A percentile compares a stretch with the other conserved stretches of the same genome.
phyloP scores from a whole-genome alignment of 1,140 invertebrate genomes.

The Ruditapes philippinarum region DNA sequence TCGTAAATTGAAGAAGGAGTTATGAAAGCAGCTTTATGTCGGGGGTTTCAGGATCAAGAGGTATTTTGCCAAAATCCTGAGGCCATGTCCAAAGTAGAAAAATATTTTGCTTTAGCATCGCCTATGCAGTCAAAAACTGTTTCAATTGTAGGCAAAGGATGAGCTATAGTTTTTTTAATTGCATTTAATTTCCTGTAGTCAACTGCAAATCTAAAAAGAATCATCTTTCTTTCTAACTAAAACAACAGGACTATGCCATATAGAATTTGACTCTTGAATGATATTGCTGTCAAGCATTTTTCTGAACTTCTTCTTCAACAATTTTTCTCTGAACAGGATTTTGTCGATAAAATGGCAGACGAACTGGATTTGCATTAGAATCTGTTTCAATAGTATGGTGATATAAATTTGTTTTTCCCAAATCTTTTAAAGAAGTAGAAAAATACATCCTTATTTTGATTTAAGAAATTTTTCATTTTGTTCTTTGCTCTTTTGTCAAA shows the following conservation, averaged over 20 bases:
- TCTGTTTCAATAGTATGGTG: slow-evolving; percentile 48
- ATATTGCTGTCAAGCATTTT: slow-evolving; percentile 41
- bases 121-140: slow-evolving; percentile 35
- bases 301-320: slow-evolving; percentile 54
- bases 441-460: slow-evolving; percentile 59
- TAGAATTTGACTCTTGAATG: neutral
- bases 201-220: slow-evolving; percentile 61
- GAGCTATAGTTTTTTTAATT: neutral
- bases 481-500: slow-evolving; percentile 1
- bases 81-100: no score
- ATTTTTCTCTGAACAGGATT: neutral
- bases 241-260: no score
- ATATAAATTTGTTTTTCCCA: slow-evolving; percentile 47
- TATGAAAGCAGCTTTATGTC: slow-evolving; percentile 41
- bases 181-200: no score
- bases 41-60: slow-evolving; percentile 36
- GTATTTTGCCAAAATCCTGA: slow-evolving; percentile 44
- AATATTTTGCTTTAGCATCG: neutral
- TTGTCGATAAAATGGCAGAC: neutral
- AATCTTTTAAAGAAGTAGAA: slow-evolving; percentile 45
- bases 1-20: slow-evolving; percentile 25
- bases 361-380: neutral
- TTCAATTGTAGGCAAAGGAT: slow-evolving; percentile 35
- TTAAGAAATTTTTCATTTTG: slow-evolving; percentile 25
- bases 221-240: slow-evolving; percentile 65